These are phyloP conservation scores for Dendroctonus valens DNA, from an alignment of 1,140 invertebrate species.

Conservation along the genomic window DNA sequence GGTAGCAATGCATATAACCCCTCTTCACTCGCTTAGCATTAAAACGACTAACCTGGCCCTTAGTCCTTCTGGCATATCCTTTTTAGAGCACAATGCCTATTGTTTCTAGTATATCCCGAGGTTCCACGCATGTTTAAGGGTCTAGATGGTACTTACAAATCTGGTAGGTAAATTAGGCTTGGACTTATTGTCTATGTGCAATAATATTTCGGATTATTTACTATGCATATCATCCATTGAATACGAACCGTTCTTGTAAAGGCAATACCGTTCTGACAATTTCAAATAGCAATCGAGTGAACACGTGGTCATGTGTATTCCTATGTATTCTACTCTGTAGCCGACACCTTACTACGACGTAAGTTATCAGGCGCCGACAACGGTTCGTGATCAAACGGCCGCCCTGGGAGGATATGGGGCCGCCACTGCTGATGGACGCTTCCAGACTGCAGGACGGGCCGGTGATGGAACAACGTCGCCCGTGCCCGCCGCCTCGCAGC, in stretches of 20 bases:
- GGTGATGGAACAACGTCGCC: constrained; percentile 82
- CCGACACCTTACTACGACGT: constrained; percentile 65
- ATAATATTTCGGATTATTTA: no score
- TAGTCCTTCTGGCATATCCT: constrained; percentile 17
- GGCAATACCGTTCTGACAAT: no score
- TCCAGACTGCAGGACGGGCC: constrained; percentile 55
- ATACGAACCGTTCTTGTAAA: no score
- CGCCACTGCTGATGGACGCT: constrained; percentile 65
- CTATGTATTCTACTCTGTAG: constrained; percentile 38
- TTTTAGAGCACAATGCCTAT: constrained; percentile 4
- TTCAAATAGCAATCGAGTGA: constrained; percentile 18
- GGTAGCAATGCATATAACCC: constrained; percentile 35
- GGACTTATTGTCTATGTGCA: no score
- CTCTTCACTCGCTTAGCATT: constrained; percentile 40
- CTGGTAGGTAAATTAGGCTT: no score
- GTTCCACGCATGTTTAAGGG: constrained; percentile 2
- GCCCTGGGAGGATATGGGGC: constrained; percentile 71
- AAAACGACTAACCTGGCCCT: constrained; percentile 36
- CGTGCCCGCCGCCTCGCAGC: constrained; percentile 54
- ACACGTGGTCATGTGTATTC: constrained; percentile 32
- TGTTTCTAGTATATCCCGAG: constrained; percentile 1
- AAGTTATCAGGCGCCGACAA: constrained; percentile 63
- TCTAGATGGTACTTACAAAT: no score
- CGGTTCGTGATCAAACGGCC: constrained; percentile 55
- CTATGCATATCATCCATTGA: no score